Evolutionary conservation across 92 coral and sea anemone genomes (phyloP), one percentile per base, ranked within the genome.

Genomic region (Ricordea florida): DNA sequence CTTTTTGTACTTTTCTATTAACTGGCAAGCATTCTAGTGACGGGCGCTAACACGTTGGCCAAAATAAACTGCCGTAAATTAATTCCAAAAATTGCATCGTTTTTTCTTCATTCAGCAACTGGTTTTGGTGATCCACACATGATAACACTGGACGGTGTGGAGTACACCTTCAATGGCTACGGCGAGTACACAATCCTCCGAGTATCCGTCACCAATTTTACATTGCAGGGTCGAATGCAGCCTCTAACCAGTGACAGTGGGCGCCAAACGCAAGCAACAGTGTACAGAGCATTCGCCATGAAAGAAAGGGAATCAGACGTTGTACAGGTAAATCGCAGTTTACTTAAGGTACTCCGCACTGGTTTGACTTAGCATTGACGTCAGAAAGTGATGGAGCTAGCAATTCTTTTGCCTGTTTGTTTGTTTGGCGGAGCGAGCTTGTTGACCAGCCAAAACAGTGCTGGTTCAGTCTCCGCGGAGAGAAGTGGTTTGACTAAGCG

Each of bases 41-140:
- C n/a, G n/a, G n/a, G n/a, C n/a, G n/a, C n/a, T n/a, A n/a, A n/a
- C n/a, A n/a, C n/a, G n/a, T n/a, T n/a, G n/a, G n/a, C n/a, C n/a
- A n/a, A n/a, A n/a, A n/a, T n/a, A n/a, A n/a, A n/a, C n/a, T n/a
- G n/a, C n/a, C n/a, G n/a, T n/a, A n/a, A n/a, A n/a, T n/a, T n/a
- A n/a, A n/a, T n/a, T n/a, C n/a, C n/a, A n/a, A n/a, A n/a, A n/a
- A n/a, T n/a, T n/a, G n/a, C n/a, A n/a, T n/a, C n/a, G n/a, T n/a
- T n/a, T n/a, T 10, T 17, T 30, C 41, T 30, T 69, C 40, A 41
- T 26, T 26, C 40, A 92, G 97, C 93, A 26, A 79, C 87, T 33
- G 74, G 81, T 11, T 89, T 77, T 35, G 97, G 97, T 4, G 93
- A 89, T 47, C 93, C 97, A 17, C 97, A 92, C 48, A 67, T 92